A percentile compares a stretch with the other conserved stretches of the same genome.
These are phyloP conservation scores for Polymixis flavicincta DNA, from an alignment of 2,888 invertebrate genomes.

Conservation along the genomic window DNA sequence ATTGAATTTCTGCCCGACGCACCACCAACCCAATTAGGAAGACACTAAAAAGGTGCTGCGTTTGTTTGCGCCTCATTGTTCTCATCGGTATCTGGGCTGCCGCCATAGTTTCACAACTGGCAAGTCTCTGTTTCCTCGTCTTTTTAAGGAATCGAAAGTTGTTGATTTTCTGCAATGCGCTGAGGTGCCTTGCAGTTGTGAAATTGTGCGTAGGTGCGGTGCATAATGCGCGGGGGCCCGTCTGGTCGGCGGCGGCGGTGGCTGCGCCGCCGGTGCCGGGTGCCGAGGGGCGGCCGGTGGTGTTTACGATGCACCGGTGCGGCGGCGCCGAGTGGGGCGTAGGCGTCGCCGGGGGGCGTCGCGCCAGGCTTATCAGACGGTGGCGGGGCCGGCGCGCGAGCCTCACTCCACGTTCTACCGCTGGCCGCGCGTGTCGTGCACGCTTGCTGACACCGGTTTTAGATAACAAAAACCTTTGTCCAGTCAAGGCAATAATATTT, in stretches of 20 bases:
- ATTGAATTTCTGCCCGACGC: slow-evolving; percentile 85
- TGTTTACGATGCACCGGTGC: slow-evolving; percentile 85
- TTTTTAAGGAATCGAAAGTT: slow-evolving; percentile 89
- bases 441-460: slow-evolving; percentile 86
- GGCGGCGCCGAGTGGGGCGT: slow-evolving; percentile 88
- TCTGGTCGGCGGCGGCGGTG: slow-evolving; percentile 78
- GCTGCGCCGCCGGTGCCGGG: slow-evolving; percentile 74
- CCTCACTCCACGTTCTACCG: slow-evolving; percentile 88
- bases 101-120: slow-evolving; percentile 82
- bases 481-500: slow-evolving; percentile 89
- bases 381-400: slow-evolving; percentile 89
- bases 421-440: slow-evolving; percentile 86
- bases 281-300: slow-evolving; percentile 86
- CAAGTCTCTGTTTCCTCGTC: slow-evolving; percentile 82
- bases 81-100: slow-evolving; percentile 85
- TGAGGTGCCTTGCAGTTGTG: slow-evolving; percentile 81
- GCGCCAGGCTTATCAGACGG: slow-evolving; percentile 90
- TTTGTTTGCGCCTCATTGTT: slow-evolving; percentile 87
- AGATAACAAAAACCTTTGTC: slow-evolving; percentile 91
- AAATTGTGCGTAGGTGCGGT: slow-evolving; percentile 87
- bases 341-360: slow-evolving; percentile 90
- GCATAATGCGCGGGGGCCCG: slow-evolving; percentile 85
- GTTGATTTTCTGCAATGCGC: slow-evolving; percentile 82
- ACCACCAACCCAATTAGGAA: slow-evolving; percentile 87
- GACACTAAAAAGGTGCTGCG: slow-evolving; percentile 86